Conservation (phyloP, 2,888 invertebrate genomes). For the Tachina fera region DNA sequence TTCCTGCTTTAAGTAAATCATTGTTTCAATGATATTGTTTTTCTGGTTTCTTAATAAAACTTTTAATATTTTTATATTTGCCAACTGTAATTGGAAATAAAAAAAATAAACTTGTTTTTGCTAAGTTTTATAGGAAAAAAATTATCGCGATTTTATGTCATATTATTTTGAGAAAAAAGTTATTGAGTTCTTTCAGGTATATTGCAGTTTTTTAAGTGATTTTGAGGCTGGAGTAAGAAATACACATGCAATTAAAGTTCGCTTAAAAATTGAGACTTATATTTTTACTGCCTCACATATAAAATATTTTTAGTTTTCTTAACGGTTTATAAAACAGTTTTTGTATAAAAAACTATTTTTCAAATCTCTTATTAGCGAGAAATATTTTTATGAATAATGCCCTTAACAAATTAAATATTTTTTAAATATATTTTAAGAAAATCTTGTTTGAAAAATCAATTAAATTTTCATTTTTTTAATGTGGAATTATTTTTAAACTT, state of each 20-base stretch:
- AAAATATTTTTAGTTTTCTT: no score
- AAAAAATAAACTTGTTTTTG: constrained; percentile 50
- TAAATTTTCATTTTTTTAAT: no score
- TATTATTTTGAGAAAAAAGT: constrained; percentile 34
- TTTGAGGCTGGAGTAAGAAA: background rate
- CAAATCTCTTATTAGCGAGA: background rate
- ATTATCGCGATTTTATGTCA: constrained; percentile 64
- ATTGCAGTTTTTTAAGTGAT: constrained; percentile 6
- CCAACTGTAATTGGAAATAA: constrained; percentile 21
- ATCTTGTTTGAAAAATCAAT: no score
- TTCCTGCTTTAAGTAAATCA: constrained; percentile 51
- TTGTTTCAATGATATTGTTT: constrained; percentile 59
- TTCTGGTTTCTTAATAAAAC: constrained; percentile 55
- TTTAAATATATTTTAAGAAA: no score
- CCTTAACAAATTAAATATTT: no score
- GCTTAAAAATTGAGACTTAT: no score
- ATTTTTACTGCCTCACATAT: no score
- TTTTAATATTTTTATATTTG: constrained; percentile 6
- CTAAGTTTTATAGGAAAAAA: constrained; percentile 18
- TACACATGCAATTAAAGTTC: background rate
- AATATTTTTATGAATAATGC: no score
- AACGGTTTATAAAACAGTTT: no score
- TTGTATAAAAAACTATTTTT: background rate
- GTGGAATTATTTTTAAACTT: no score
- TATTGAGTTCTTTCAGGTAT: background rate